Percentiles rank a stretch among this genome's conserved stretches.
phyloP scores from a whole-genome alignment of 1,140 invertebrate species.

The Tetramorium simillimum region DNA sequence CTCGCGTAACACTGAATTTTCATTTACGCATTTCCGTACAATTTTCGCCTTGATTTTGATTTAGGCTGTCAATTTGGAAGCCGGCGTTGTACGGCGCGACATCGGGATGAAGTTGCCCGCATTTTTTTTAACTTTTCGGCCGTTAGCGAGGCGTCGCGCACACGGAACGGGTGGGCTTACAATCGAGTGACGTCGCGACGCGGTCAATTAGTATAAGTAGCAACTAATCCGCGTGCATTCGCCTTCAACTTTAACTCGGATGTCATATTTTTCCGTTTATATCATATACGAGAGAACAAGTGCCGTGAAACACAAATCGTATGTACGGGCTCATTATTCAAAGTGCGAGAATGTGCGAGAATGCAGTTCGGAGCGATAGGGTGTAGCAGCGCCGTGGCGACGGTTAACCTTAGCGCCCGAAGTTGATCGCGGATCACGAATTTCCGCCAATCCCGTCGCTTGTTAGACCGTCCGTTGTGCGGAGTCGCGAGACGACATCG shows the following conservation, averaged over 20 bases:
- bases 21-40: not conserved
- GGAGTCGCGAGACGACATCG: not conserved
- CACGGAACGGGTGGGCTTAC: not conserved
- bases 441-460: not conserved
- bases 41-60: not conserved
- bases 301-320: not conserved
- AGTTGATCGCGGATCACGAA: not conserved
- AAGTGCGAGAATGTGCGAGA: not conserved
- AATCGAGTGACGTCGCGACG: not conserved
- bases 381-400: too few species aligned
- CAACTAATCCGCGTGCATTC: not conserved
- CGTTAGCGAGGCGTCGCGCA: not conserved
- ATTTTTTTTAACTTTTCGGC: not conserved
- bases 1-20: not conserved
- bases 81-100: not conserved
- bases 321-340: not conserved
- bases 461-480: not conserved
- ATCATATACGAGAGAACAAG: not conserved
- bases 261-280: not conserved
- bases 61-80: not conserved
- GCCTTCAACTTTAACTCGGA: not conserved
- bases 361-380: not conserved
- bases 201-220: not conserved
- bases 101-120: not conserved
- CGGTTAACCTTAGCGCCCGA: not conserved